Evolutionary conservation across 2,797 vertebrate species (phyloP), one percentile per base, ranked within the genome.

Genomic region (Poecilia picta): DNA sequence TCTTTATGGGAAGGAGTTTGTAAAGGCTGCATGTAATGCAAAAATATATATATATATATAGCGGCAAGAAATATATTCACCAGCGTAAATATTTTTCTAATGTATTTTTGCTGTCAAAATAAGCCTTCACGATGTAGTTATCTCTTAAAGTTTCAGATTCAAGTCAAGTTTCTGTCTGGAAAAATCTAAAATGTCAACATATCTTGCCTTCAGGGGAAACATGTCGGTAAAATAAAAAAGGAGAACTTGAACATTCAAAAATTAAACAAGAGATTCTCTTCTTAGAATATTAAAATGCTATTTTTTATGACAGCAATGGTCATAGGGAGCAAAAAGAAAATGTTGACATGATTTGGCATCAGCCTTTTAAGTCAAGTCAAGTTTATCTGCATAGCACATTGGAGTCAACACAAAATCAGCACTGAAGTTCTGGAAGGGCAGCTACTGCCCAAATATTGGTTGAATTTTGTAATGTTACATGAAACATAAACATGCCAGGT

Each of bases 1-100:
- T 73, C 59, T 80, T 87, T 86, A 86, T 72, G 88, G 87, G 90
- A 90, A 90, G 88, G 83, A 91, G 77, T 91, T 93, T 91, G 20
- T 87, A 80, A 82, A 88, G 84, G 80, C 83, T 90, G 86, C 74
- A 84, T 89, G 81, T 85, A 82, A 86, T 87, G 89, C 81, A 90
- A 87, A 83, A 77, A 64, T 20, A 1, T 4, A 15, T 5, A 59
- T 13, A 59, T 31, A 15, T 5, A 59, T 13, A 59, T 31, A 31
- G 11, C 13, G 12, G 0, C 55, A 59, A 15, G 55, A 59, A 13
- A 59, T 28, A 59, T 31, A 59, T 31, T 31, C 55, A n/a, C 25
- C 25, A 31, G 13, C 23, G 4, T 28, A 31, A 31, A 31, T 59
- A 31, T 59, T 31, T 31, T 59, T 11, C 25, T 12, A 5, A 31